phyloP scores from a whole-genome alignment of 2,113 vertebrate species.

The Egretta garzetta region DNA sequence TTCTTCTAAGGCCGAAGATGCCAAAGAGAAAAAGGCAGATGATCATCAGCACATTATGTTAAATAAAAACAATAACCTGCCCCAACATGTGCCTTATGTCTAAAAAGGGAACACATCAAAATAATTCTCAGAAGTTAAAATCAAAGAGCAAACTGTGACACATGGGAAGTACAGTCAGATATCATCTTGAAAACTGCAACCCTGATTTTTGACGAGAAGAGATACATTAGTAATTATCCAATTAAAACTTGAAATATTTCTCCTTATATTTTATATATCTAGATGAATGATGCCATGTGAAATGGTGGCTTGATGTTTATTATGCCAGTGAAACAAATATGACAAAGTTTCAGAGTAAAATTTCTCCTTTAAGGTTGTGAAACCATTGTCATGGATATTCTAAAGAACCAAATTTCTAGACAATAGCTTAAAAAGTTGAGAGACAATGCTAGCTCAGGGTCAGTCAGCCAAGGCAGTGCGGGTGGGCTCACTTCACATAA shows the following conservation, averaged over 20 bases:
- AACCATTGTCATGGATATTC: neutral
- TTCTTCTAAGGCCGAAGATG: neutral
- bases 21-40: neutral
- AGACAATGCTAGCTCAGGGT: neutral
- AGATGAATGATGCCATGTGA: accelerated
- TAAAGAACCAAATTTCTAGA: neutral
- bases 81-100: neutral
- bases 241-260: neutral
- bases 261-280: neutral
- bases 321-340: neutral
- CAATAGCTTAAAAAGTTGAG: neutral
- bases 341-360: neutral
- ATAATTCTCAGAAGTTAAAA: neutral
- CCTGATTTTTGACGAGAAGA: neutral
- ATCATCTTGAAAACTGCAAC: neutral
- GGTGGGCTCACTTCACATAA: neutral
- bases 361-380: neutral
- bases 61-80: neutral
- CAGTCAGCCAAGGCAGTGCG: neutral
- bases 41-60: neutral
- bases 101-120: neutral
- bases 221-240: neutral
- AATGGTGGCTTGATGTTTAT: neutral
- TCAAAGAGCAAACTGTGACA: neutral
- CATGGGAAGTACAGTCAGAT: neutral